Evolutionary conservation across 1,140 invertebrate genomes (phyloP).

Genomic region (Sycophila sp.): DNA sequence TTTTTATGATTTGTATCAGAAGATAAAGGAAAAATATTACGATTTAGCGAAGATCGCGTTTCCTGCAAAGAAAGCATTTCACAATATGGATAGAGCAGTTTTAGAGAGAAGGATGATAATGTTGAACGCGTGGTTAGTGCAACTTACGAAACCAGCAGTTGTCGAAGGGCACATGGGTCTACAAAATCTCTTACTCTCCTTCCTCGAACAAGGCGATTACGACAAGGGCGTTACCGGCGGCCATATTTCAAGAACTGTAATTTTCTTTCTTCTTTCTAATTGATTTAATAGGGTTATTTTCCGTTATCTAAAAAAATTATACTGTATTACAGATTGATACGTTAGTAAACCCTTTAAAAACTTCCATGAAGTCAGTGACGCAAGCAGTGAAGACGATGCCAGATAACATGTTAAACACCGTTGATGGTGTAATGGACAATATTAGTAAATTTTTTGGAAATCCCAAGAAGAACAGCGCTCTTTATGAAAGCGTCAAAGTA

Average conservation of each 20-base stretch:
- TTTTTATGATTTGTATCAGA: constrained; percentile 87
- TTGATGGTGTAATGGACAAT: constrained; percentile 85
- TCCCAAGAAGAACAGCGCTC: constrained; percentile 60
- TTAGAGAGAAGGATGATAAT: constrained; percentile 87
- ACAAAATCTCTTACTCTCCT: constrained; percentile 75
- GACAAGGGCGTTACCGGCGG: constrained; percentile 73
- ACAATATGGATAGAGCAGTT: constrained; percentile 89
- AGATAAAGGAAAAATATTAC: constrained; percentile 83
- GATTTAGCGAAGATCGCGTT: constrained; percentile 83
- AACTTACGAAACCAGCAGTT: constrained; percentile 72
- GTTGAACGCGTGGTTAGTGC: constrained; percentile 85
- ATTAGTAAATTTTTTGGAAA: constrained; percentile 70
- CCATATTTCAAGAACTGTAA: constrained; percentile 71
- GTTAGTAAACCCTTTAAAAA: constrained; percentile 83
- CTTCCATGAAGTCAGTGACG: constrained; percentile 81
- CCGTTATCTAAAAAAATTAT: too few relatives aligned
- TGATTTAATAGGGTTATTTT: neutral
- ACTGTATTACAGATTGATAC: constrained; percentile 81
- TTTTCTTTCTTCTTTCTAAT: neutral
- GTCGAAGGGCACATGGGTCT: constrained; percentile 75
- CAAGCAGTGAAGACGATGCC: constrained; percentile 82
- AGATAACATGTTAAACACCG: constrained; percentile 81
- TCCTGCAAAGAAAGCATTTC: constrained; percentile 93
- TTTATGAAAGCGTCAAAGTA: constrained; percentile 70
- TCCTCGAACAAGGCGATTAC: constrained; percentile 85